phyloP scores from a whole-genome alignment of 1,140 invertebrate species.

The Solenopsis fugax region DNA sequence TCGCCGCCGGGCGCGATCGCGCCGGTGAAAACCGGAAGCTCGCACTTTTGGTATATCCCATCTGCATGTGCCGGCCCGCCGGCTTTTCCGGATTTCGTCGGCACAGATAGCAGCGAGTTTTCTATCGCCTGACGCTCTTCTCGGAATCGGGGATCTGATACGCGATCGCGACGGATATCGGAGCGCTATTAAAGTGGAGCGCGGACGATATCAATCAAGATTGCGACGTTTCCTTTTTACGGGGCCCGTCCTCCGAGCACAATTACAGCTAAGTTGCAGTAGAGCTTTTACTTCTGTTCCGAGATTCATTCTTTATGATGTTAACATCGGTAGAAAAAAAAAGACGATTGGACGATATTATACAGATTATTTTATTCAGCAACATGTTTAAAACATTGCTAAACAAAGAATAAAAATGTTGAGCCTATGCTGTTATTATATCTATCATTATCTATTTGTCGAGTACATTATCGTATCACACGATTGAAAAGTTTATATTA shows the following conservation, averaged over 20 bases:
- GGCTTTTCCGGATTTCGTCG: constrained; percentile 43
- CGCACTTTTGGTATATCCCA: constrained; percentile 15
- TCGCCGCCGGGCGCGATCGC: not conserved
- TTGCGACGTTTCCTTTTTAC: constrained; percentile 8
- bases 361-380: not conserved
- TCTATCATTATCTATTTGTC: not conserved
- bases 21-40: constrained; percentile 54
- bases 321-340: not conserved
- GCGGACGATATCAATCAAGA: constrained; percentile 45
- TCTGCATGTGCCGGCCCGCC: constrained; percentile 25
- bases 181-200: constrained; percentile 25
- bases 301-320: not conserved
- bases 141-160: constrained; percentile 30
- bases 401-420: not conserved
- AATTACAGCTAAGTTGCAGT: constrained; percentile 1
- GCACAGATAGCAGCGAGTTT: constrained; percentile 52
- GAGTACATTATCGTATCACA: too few relatives aligned
- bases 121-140: constrained; percentile 14
- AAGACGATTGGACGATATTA: not conserved
- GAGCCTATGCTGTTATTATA: too few relatives aligned
- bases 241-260: not conserved
- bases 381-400: not conserved
- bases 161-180: constrained; percentile 43
- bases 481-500: too few relatives aligned
- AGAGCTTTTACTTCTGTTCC: constrained; percentile 25